phyloP scores from a whole-genome alignment of 2,797 vertebrate genomes.

The Sciurus carolinensis region DNA sequence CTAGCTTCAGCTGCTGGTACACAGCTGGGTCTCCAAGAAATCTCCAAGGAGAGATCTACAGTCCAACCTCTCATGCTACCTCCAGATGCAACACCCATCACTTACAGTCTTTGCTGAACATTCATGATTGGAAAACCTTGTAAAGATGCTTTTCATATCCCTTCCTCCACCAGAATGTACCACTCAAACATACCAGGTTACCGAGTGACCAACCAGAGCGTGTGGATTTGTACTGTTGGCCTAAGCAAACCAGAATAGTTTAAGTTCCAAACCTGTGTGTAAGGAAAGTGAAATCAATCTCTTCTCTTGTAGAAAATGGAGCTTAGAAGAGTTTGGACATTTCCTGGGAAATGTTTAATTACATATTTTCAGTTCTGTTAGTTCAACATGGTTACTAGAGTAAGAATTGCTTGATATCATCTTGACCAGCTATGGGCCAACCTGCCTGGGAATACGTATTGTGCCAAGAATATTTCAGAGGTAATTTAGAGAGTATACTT shows the following conservation, averaged over 20 bases:
- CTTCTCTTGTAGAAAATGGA: neutral
- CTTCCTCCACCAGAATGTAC: neutral
- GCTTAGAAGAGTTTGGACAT: neutral
- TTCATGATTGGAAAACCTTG: conserved; percentile 65
- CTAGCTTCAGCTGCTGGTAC: conserved; percentile 88
- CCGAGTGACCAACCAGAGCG: neutral
- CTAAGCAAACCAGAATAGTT: neutral
- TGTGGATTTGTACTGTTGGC: neutral
- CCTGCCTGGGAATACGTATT: neutral
- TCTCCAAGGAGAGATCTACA: conserved; percentile 87
- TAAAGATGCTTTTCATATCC: neutral
- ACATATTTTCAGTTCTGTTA: neutral
- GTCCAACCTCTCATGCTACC: conserved; percentile 85
- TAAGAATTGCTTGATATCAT: neutral
- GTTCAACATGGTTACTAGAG: neutral
- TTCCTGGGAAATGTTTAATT: conserved; percentile 15
- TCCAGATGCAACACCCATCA: conserved; percentile 85
- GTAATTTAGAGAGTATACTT: neutral
- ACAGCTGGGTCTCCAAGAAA: conserved; percentile 87
- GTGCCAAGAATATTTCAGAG: neutral
- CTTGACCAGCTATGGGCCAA: neutral
- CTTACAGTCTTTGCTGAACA: conserved; percentile 81
- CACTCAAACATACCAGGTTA: neutral
- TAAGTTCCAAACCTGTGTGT: neutral
- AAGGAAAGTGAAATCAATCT: neutral